Conservation (phyloP, 1,140 invertebrate genomes). For the Eubasilissa regina region DNA sequence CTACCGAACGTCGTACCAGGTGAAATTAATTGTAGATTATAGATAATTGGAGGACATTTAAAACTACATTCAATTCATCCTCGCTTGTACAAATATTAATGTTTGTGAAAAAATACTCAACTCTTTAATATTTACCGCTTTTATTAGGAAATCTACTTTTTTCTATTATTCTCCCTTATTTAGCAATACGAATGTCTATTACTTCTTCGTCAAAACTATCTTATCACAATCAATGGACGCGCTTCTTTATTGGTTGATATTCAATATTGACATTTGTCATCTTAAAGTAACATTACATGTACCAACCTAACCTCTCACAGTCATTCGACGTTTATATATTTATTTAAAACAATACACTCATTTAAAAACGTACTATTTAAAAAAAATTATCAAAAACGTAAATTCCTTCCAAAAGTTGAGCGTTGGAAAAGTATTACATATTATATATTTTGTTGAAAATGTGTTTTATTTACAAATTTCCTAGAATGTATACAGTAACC, state of each 20-base stretch:
- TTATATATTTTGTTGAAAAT: slow-evolving; percentile 15
- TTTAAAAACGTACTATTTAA: background rate
- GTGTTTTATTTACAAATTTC: slow-evolving; percentile 50
- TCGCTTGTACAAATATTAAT: slow-evolving; percentile 34
- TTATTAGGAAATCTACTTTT: slow-evolving; percentile 40
- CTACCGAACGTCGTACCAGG: background rate
- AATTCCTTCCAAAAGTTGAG: slow-evolving; percentile 44
- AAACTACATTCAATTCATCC: slow-evolving; percentile 13
- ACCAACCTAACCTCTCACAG: background rate
- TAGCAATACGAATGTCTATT: slow-evolving; percentile 33
- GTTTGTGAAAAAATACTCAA: slow-evolving; percentile 50
- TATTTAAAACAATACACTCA: slow-evolving; percentile 2
- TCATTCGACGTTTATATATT: background rate
- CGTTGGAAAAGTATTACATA: slow-evolving; percentile 21
- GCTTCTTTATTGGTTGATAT: slow-evolving; percentile 41
- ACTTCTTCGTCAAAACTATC: slow-evolving; percentile 20
- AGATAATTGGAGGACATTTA: slow-evolving; percentile 17
- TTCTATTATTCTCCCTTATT: slow-evolving; percentile 21
- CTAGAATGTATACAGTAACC: slow-evolving; percentile 44
- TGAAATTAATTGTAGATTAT: slow-evolving; percentile 1
- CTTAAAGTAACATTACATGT: slow-evolving; percentile 4
- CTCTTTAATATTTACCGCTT: slow-evolving; percentile 41
- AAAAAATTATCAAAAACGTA: background rate
- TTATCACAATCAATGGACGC: slow-evolving; percentile 60
- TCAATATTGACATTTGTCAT: slow-evolving; percentile 12